Base-by-base conservation (phyloP, 2,797 vertebrate genomes). In the Lagocephalus sceleratus region DNA sequence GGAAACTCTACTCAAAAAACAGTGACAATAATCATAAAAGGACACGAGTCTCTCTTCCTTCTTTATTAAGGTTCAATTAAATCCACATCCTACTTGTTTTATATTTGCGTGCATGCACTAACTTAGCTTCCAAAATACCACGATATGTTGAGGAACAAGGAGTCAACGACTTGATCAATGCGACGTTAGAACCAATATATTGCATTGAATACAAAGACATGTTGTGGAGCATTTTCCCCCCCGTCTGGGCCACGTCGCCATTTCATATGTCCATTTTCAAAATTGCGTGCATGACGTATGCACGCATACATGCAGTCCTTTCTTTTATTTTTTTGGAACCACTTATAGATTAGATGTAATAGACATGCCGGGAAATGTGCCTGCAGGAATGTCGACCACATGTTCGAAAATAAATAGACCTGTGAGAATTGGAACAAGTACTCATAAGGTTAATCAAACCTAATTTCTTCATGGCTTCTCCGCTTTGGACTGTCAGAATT, bases 381-480 rank as follows among this genome's bases (percentile, higher is more conserved):
- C 83, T 72, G 75, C 60, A 81, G 86, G 90, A 92, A 92, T 91
- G 88, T 87, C 82, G 71, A 87, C 86, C 90, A 91, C 89, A 91
- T 90, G 90, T 91, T 90, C 81, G 67, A 90, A 90, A 89, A 90
- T 89, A 90, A 90, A 90, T 86, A 88, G 87, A 86, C 86, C 85
- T 77, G 77, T 70, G 87, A 89, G 90, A 87, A 87, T 87, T 87
- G 87, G 90, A 89, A 89, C 82, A 80, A 88, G 84, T 83, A 83
- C 86, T 89, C 86, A 79, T 82, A 84, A 85, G 84, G 87, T 89
- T 89, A 87, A 91, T 91, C 89, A 90, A 87, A 83, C 76, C 76
- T 87, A 88, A 88, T 90, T 86, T 85, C 87, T 87, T 82, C 81
- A 86, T 88, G 85, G 70, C 75, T 86, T 82, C 77, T 79, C 70